Evolutionary conservation across 2,888 invertebrate species (phyloP), one percentile per base, ranked within the genome.

Genomic region (Zygaena filipendulae): DNA sequence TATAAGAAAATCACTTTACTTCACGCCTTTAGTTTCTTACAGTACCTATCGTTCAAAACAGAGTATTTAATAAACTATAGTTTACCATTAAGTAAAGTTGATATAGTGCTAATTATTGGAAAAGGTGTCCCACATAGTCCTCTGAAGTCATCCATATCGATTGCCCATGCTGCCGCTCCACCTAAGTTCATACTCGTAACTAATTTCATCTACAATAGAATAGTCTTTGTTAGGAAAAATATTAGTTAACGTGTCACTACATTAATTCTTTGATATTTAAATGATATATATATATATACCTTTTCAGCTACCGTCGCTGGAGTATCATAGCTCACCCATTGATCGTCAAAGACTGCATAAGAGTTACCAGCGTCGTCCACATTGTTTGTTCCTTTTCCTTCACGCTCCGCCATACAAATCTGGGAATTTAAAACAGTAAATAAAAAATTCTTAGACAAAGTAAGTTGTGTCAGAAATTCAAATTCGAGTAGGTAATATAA

Each of bases 301-400:
- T 90, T 90, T 53, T 81, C 79, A 33, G 74, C 59, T 25, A 90
- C 75, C 30, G 87, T 87, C 9, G 81, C 68, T 1, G 81, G 81
- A 43, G 91, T 88, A 38, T 92, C 92, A 47, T 86, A 92, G 3
- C 89, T 87, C 36, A 92, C 81, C 92, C 92, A 92, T 45, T 92
- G 91, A 52, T 90, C 87, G 4, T 86, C 88, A 26, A 82, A 83
- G 5, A 86, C 82, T 2, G 84, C 77, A 45, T 81, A 89, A 1
- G 90, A 86, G 9, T 87, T 84, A 1, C 89, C 89, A 14, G 81
- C 81, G 25, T 79, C 77, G 45, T 90, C 89, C 7, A 81, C 54
- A 9, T 74, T 70, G 25, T 61, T 74, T 2, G 47, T 40, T 64
- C 86, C 86, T 39, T 68, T 71, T n/a, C 77, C 75, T 37, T 82